Percentiles rank a stretch among this genome's conserved stretches.
These are phyloP conservation scores for Brenthis daphne DNA, from an alignment of 2,888 invertebrate species.

Conservation along the genomic window DNA sequence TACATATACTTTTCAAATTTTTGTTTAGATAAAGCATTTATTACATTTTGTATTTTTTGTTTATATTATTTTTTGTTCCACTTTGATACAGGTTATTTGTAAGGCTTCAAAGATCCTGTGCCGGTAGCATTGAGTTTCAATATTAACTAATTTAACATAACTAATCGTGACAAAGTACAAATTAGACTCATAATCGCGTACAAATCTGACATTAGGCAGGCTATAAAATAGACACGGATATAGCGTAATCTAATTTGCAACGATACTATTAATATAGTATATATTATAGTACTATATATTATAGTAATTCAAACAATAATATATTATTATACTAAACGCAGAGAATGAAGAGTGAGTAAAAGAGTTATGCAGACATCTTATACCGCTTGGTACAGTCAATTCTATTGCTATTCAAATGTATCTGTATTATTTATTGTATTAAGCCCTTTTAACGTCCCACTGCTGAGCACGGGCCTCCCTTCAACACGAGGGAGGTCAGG, in stretches of 20 bases:
- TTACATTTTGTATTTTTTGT: too few species aligned
- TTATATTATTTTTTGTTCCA: background rate
- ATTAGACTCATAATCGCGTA: slow-evolving; percentile 15
- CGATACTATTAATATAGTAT: background rate
- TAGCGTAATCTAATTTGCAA: background rate
- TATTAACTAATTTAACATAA: slow-evolving; percentile 5
- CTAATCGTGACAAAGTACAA: slow-evolving; percentile 25
- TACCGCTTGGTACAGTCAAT: too few species aligned
- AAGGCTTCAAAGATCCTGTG: slow-evolving; percentile 6
- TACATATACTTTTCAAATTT: too few species aligned
- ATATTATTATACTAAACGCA: background rate
- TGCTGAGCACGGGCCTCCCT: too few species aligned
- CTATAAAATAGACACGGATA: slow-evolving; percentile 26
- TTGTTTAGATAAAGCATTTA: too few species aligned
- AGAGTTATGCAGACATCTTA: too few species aligned
- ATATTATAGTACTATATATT: too few species aligned
- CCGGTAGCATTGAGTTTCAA: background rate
- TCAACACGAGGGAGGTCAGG: too few species aligned
- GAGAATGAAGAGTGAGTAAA: too few species aligned
- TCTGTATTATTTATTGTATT: background rate
- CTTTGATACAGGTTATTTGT: background rate
- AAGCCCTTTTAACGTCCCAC: too few species aligned
- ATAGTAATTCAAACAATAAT: background rate
- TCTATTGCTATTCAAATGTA: too few species aligned
- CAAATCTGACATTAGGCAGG: slow-evolving; percentile 19